These are phyloP conservation scores for Galleria mellonella DNA, from an alignment of 1,140 invertebrate species.

Conservation along the genomic window DNA sequence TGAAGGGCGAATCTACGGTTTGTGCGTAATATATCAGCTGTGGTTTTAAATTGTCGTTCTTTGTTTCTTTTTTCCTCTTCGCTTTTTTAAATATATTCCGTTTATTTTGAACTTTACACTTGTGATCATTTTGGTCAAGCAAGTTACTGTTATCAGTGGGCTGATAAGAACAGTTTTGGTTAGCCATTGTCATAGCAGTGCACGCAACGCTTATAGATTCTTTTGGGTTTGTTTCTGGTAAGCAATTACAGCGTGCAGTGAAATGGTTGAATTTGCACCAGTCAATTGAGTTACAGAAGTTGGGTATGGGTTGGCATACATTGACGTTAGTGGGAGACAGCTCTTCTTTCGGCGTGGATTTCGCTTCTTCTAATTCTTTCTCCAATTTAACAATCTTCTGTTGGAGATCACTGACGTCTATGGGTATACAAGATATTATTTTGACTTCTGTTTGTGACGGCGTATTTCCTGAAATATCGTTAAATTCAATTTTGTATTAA, in stretches of 20 bases:
- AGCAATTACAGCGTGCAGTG: no score
- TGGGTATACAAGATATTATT: slow-evolving; percentile 64
- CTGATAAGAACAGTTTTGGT: no score
- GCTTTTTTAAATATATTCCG: slow-evolving; percentile 6
- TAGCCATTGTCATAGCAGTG: no score
- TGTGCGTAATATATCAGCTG: slow-evolving; percentile 49
- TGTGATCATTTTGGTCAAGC: no score
- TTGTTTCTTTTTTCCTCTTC: slow-evolving; percentile 18
- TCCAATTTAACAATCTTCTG: slow-evolving; percentile 51
- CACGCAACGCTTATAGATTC: no score
- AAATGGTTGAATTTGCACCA: no score
- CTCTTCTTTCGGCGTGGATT: no score
- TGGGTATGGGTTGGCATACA: no score
- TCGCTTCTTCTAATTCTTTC: slow-evolving; percentile 4
- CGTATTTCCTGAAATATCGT: slow-evolving; percentile 42
- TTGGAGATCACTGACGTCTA: slow-evolving; percentile 61
- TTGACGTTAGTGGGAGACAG: no score
- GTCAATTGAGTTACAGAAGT: no score
- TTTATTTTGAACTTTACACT: not conserved
- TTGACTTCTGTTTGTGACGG: slow-evolving; percentile 65
- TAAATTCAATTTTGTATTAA: not conserved
- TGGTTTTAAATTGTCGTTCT: slow-evolving; percentile 23
- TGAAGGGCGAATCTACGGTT: slow-evolving; percentile 23
- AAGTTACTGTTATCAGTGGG: no score
- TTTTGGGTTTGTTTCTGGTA: no score